Conservation (phyloP, 1,140 invertebrate species). For the Acromyrmex heyeri region DNA sequence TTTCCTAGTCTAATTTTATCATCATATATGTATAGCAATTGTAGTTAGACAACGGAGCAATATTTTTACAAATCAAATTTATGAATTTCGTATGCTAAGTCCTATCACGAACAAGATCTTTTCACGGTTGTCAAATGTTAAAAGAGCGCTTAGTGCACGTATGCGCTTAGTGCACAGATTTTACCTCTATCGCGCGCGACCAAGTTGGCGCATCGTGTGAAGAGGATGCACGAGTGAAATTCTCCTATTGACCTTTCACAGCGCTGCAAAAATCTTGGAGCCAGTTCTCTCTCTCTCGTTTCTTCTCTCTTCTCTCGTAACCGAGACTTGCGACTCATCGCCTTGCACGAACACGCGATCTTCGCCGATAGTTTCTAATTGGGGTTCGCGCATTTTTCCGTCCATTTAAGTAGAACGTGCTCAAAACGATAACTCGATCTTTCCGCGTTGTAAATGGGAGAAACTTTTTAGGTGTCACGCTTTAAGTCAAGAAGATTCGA, state of each 20-base stretch:
- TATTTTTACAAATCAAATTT: background rate
- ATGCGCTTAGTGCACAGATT: constrained; percentile 29
- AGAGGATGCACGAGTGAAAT: constrained; percentile 85
- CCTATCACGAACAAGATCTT: background rate
- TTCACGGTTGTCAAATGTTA: constrained; percentile 39
- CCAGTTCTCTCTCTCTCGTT: constrained; percentile 77
- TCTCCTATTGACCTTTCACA: constrained; percentile 85
- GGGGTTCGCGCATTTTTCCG: constrained; percentile 65
- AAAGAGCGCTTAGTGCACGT: background rate
- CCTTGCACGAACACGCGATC: constrained; percentile 73
- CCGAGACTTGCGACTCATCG: constrained; percentile 61
- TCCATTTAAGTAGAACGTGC: constrained; percentile 68
- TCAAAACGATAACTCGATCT: constrained; percentile 69
- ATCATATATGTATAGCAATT: background rate
- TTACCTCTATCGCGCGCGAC: constrained; percentile 50
- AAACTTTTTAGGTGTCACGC: constrained; percentile 45
- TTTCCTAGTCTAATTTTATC: background rate
- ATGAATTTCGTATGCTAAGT: background rate
- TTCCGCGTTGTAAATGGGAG: constrained; percentile 51
- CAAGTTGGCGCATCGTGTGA: constrained; percentile 74
- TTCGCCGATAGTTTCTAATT: constrained; percentile 75
- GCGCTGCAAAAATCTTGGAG: constrained; percentile 81
- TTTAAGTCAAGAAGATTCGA: constrained; percentile 33
- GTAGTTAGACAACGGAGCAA: background rate
- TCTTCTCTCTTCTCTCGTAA: constrained; percentile 34